Conservation (phyloP, 2,888 invertebrate genomes). For the Tolmerus cingulatus region DNA sequence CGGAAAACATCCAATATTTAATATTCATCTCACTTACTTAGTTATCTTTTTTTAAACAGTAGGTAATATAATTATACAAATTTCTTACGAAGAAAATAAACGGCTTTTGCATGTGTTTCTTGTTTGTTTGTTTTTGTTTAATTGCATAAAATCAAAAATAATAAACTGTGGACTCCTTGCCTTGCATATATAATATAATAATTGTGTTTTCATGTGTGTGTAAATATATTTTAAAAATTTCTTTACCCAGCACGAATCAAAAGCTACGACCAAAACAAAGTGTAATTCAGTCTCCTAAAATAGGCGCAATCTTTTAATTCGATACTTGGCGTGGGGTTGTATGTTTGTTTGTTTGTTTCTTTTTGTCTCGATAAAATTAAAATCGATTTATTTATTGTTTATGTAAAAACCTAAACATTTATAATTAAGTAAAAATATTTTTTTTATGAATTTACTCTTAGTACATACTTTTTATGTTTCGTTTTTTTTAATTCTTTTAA, state of each 20-base stretch:
- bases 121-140: neutral
- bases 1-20: slow-evolving; percentile 33
- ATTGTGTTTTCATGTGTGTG: neutral
- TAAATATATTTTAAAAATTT: neutral
- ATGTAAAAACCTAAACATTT: slow-evolving; percentile 25
- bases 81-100: slow-evolving; percentile 12
- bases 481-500: neutral
- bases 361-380: neutral
- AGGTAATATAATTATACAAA: slow-evolving; percentile 28
- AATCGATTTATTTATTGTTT: slow-evolving; percentile 4
- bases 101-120: neutral
- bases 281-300: slow-evolving; percentile 51
- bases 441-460: slow-evolving; percentile 11
- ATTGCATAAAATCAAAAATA: slow-evolving; percentile 2
- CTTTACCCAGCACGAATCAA: neutral
- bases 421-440: slow-evolving; percentile 11
- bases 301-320: slow-evolving; percentile 39
- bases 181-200: neutral
- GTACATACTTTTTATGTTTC: neutral
- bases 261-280: slow-evolving; percentile 46
- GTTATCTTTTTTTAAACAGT: slow-evolving; percentile 20
- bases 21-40: slow-evolving; percentile 26
- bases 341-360: neutral
- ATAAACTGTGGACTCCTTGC: neutral
- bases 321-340: neutral